phyloP scores from a whole-genome alignment of 2,113 vertebrate genomes.

The Clarias gariepinus region DNA sequence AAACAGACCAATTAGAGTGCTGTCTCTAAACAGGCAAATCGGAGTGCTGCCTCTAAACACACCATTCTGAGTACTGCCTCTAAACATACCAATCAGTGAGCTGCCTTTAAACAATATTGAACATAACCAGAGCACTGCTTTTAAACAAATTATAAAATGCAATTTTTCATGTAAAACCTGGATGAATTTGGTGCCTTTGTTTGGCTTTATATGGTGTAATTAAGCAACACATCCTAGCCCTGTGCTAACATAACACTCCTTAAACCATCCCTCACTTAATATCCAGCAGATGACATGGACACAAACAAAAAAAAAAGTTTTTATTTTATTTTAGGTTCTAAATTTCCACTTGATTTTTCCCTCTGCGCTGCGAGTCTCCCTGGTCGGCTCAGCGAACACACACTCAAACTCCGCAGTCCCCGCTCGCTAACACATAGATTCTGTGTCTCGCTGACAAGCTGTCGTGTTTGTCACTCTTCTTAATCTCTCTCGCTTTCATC shows the following conservation, averaged over 20 bases:
- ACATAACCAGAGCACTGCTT: too few relatives aligned
- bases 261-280: neutral
- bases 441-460: constrained; percentile 57
- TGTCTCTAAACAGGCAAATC: too few relatives aligned
- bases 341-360: neutral
- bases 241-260: neutral
- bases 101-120: too few relatives aligned
- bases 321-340: neutral
- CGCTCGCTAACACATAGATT: constrained; percentile 58
- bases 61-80: too few relatives aligned
- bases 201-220: neutral
- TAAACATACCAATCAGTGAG: too few relatives aligned
- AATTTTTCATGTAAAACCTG: neutral
- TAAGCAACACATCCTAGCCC: neutral
- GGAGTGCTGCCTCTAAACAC: too few relatives aligned
- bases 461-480: constrained; percentile 60
- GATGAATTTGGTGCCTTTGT: neutral
- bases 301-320: neutral
- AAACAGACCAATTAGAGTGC: neutral
- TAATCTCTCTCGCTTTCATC: constrained; percentile 66
- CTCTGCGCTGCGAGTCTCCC: neutral
- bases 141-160: too few relatives aligned
- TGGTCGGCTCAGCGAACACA: neutral
- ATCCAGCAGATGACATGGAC: neutral
- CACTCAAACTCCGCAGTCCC: constrained; percentile 45